These are phyloP conservation scores for Seriola quinqueradiata DNA, from an alignment of 2,113 vertebrate genomes.

Conservation along the genomic window DNA sequence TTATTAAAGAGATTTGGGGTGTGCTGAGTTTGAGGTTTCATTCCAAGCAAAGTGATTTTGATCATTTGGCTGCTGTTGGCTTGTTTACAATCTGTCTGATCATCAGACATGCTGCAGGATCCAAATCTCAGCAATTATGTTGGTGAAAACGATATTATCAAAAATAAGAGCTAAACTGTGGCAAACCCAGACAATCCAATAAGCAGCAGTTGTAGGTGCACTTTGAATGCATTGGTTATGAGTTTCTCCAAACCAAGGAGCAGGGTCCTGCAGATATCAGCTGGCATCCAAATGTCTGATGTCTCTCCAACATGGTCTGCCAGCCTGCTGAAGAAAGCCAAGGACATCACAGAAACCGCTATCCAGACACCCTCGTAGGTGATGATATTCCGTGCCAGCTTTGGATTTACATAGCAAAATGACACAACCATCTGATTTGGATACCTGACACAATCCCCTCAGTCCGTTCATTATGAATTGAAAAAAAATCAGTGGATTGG, in stretches of 20 bases:
- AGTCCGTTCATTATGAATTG: constrained; percentile 24
- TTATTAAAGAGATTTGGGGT: too few relatives aligned
- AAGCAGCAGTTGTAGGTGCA: not conserved
- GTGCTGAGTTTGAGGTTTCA: too few relatives aligned
- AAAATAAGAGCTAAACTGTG: not conserved
- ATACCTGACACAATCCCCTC: constrained; percentile 40
- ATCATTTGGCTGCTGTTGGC: too few relatives aligned
- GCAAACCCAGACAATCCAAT: not conserved
- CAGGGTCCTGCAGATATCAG: constrained; percentile 59
- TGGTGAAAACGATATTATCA: not conserved
- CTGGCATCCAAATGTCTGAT: constrained; percentile 53
- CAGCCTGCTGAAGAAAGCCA: constrained; percentile 60
- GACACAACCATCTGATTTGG: constrained; percentile 43
- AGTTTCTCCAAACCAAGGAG: constrained; percentile 35
- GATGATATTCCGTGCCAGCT: constrained; percentile 28
- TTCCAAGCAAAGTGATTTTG: too few relatives aligned
- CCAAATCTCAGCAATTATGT: not conserved
- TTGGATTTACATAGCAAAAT: constrained; percentile 28
- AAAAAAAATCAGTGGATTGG: constrained; percentile 22
- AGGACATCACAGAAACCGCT: constrained; percentile 35
- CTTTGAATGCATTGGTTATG: not conserved
- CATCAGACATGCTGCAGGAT: not conserved
- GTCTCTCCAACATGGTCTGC: constrained; percentile 36
- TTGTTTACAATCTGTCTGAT: too few relatives aligned
- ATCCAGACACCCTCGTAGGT: constrained; percentile 78